Conservation (phyloP, 2,888 invertebrate genomes). For the Platypus cylindrus region DNA sequence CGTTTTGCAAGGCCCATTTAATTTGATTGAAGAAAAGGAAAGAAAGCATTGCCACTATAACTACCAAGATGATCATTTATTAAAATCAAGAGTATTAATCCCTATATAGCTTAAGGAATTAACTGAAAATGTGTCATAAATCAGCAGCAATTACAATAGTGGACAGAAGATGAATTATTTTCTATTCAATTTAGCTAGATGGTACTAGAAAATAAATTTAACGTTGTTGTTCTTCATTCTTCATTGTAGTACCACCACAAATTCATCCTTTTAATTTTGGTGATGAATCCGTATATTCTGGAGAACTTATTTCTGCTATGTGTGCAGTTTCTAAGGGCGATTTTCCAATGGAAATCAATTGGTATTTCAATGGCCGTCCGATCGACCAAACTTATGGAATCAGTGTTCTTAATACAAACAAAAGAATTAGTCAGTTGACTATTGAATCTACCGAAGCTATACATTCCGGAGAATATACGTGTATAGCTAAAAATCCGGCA, state of each 20-base stretch:
- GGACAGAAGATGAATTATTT: too few species aligned
- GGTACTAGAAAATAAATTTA: too few species aligned
- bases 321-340: conserved; percentile 57
- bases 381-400: conserved; percentile 29
- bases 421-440: conserved; percentile 38
- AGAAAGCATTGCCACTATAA: too few species aligned
- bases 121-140: too few species aligned
- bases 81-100: too few species aligned
- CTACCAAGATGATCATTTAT: too few species aligned
- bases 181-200: too few species aligned
- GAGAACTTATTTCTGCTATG: conserved; percentile 47
- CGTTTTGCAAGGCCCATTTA: too few species aligned
- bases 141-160: too few species aligned
- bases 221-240: too few species aligned
- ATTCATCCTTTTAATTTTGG: conserved; percentile 39
- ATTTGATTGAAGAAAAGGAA: too few species aligned
- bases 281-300: conserved; percentile 42
- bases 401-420: conserved; percentile 31
- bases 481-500: conserved; percentile 55
- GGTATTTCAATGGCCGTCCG: conserved; percentile 31
- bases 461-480: conserved; percentile 41
- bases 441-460: conserved; percentile 39
- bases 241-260: conserved; percentile 30
- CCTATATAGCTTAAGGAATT: too few species aligned
- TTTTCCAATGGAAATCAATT: conserved; percentile 37